Conservation (phyloP, 2,113 vertebrate genomes). For the Podilymbus podiceps region DNA sequence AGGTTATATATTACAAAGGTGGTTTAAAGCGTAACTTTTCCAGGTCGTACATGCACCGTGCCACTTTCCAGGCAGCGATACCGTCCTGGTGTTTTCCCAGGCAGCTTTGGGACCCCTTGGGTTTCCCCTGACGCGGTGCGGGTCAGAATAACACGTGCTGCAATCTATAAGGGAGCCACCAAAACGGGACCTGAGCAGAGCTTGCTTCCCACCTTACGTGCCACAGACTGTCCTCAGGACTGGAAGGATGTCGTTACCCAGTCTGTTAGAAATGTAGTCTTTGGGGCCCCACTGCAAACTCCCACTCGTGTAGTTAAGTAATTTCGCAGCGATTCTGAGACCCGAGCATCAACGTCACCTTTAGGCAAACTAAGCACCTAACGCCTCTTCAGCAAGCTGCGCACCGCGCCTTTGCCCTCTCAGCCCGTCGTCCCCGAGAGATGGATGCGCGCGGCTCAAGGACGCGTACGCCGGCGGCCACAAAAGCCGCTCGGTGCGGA, state of each 20-base stretch:
- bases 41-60: not conserved
- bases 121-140: not conserved
- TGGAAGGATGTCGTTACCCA: not conserved
- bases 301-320: not conserved
- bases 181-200: not conserved
- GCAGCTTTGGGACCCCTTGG: not conserved
- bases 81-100: not conserved
- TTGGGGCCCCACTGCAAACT: not conserved
- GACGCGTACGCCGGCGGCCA: accelerated
- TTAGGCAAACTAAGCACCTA: not conserved
- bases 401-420: not conserved
- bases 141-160: not conserved
- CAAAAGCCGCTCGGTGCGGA: accelerated
- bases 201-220: not conserved
- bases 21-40: not conserved
- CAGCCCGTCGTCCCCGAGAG: not conserved
- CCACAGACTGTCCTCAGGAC: too few species aligned
- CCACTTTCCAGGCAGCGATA: not conserved
- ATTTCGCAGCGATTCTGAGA: not conserved
- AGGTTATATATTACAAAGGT: not conserved
- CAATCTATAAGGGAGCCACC: accelerated
- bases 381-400: not conserved
- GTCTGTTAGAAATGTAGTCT: not conserved
- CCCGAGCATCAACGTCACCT: not conserved
- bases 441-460: not conserved